A percentile compares a stretch with the other conserved stretches of the same genome.
These are phyloP conservation scores for Condylura cristata DNA, from an alignment of 2,113 vertebrate species.

Conservation along the genomic window DNA sequence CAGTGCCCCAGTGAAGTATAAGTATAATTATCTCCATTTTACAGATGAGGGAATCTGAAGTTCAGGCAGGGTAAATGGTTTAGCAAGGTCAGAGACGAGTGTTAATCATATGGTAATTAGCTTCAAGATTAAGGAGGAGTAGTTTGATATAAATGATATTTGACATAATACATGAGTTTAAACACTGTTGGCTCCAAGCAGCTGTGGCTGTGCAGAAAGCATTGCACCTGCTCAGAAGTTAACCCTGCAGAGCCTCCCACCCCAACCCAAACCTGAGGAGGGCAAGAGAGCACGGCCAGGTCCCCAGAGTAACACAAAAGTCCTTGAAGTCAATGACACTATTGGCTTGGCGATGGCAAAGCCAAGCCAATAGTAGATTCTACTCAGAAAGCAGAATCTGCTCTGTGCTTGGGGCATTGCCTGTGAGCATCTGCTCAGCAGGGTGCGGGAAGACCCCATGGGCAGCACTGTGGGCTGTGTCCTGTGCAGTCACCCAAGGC, in stretches of 20 bases:
- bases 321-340: too few relatives aligned
- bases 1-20: background rate
- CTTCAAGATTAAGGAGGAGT: background rate
- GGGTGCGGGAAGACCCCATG: background rate
- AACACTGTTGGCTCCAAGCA: background rate
- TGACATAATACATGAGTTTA: background rate
- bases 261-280: background rate
- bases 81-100: background rate
- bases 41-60: conserved; percentile 6
- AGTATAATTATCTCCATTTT: conserved; percentile 29
- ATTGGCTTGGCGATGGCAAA: too few relatives aligned
- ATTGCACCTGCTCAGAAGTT: background rate
- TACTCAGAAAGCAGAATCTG: too few relatives aligned
- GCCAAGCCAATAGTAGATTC: too few relatives aligned
- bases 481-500: accelerated
- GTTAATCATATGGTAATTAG: background rate
- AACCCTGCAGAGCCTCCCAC: background rate
- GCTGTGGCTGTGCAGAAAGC: background rate
- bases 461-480: background rate
- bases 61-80: background rate
- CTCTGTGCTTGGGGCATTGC: background rate
- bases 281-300: background rate
- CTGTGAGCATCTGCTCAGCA: background rate
- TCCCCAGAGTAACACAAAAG: background rate
- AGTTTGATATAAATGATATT: background rate